Conservation (phyloP, 2,797 vertebrate genomes). For the Thalassophryne amazonica region DNA sequence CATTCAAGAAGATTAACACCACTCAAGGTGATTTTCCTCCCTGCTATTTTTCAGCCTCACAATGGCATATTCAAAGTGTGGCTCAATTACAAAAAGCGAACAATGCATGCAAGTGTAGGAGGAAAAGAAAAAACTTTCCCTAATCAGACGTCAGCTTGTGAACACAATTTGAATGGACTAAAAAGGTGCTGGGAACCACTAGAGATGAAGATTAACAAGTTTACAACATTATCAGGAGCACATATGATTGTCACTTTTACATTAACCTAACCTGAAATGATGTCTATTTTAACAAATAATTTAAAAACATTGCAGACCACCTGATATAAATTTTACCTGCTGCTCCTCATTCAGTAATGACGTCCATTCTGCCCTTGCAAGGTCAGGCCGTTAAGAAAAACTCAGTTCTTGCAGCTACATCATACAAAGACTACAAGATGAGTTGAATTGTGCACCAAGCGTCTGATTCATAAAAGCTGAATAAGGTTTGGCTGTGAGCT, state of each 20-base stretch:
- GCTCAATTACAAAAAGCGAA: not conserved
- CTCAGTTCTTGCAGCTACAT: not conserved
- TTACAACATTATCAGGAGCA: not conserved
- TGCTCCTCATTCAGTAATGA: no score
- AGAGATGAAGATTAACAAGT: not conserved
- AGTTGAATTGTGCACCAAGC: not conserved
- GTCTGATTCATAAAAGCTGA: slow-evolving; percentile 1
- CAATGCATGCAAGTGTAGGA: not conserved
- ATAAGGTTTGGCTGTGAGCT: slow-evolving; percentile 10
- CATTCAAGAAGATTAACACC: not conserved
- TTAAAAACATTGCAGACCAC: no score
- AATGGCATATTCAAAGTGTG: not conserved
- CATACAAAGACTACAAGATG: not conserved
- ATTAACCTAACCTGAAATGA: no score
- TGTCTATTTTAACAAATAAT: no score
- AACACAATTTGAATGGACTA: slow-evolving; percentile 8
- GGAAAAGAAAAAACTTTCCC: not conserved
- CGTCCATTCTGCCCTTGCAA: not conserved
- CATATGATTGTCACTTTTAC: no score
- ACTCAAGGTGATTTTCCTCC: not conserved
- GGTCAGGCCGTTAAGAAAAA: not conserved
- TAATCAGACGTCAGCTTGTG: not conserved
- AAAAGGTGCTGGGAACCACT: not conserved
- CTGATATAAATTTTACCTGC: no score
- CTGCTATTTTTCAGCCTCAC: not conserved